Evolutionary conservation across 2,797 vertebrate genomes (phyloP).

Genomic region (Ptychadena robeensis): DNA sequence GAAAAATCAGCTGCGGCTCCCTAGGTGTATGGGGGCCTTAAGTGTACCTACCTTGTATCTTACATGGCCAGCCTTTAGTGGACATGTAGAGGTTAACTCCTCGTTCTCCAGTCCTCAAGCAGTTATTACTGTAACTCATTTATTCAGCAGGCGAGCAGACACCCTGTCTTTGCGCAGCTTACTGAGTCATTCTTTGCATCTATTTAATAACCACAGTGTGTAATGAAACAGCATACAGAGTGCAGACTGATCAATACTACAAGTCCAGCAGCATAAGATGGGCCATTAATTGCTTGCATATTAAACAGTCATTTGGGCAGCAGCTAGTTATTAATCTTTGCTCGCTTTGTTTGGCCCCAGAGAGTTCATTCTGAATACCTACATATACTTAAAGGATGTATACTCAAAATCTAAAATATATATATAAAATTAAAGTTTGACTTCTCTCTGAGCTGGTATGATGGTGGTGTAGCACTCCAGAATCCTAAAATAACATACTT

Average conservation of each 20-base stretch:
- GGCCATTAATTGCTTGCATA: constrained; percentile 35
- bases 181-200: constrained; percentile 26
- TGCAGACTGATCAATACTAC: constrained; percentile 35
- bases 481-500: too few species aligned
- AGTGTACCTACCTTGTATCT: too few species aligned
- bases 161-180: constrained; percentile 13
- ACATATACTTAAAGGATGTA: not conserved
- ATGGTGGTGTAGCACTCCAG: too few species aligned
- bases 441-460: too few species aligned
- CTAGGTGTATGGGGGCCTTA: too few species aligned
- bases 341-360: not conserved
- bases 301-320: constrained; percentile 23
- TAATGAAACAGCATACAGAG: constrained; percentile 19
- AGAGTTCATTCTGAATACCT: not conserved
- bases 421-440: too few species aligned
- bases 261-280: constrained; percentile 19
- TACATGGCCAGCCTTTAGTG: not conserved
- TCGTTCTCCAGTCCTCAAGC: not conserved
- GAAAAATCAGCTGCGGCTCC: too few species aligned
- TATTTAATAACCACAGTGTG: constrained; percentile 26
- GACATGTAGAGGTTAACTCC: not conserved
- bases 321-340: constrained; percentile 27
- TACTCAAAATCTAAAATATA: too few species aligned
- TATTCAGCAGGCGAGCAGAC: constrained; percentile 10
- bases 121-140: not conserved